Conservation (phyloP, 2,888 invertebrate genomes). For the Pterostichus niger region DNA sequence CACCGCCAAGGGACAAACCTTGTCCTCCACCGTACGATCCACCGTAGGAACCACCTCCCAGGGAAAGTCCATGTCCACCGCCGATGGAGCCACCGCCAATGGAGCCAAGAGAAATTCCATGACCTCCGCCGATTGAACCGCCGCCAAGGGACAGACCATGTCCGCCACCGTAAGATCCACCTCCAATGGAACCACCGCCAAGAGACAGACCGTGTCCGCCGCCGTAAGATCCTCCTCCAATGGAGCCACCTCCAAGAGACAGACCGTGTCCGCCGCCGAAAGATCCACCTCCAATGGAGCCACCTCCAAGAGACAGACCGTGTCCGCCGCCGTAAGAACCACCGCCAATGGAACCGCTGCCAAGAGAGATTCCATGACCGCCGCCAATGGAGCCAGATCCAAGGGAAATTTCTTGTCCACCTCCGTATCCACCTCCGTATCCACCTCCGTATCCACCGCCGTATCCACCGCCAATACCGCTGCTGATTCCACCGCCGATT, state of each 20-base stretch:
- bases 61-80: constrained; percentile 39
- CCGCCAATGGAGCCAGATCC: constrained; percentile 34
- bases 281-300: constrained; percentile 48
- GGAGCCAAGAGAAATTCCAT: constrained; percentile 1
- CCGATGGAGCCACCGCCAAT: background rate
- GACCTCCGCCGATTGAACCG: constrained; percentile 20
- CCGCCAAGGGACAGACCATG: constrained; percentile 36
- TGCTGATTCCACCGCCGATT: constrained; percentile 33
- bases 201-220: constrained; percentile 1
- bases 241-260: constrained; percentile 17
- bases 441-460: constrained; percentile 39
- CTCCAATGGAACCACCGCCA: background rate
- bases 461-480: constrained; percentile 33
- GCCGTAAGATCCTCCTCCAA: constrained; percentile 1
- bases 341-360: constrained; percentile 46
- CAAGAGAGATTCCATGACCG: constrained; percentile 30
- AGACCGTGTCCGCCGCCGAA: constrained; percentile 44
- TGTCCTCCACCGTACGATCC: constrained; percentile 18
- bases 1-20: background rate
- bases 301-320: constrained; percentile 50
- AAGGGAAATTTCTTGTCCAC: constrained; percentile 42
- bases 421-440: constrained; percentile 52
- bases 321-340: too few species aligned
- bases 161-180: constrained; percentile 38
- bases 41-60: background rate